Conservation (phyloP, 2,113 vertebrate genomes). For the Puffinus mauretanicus region DNA sequence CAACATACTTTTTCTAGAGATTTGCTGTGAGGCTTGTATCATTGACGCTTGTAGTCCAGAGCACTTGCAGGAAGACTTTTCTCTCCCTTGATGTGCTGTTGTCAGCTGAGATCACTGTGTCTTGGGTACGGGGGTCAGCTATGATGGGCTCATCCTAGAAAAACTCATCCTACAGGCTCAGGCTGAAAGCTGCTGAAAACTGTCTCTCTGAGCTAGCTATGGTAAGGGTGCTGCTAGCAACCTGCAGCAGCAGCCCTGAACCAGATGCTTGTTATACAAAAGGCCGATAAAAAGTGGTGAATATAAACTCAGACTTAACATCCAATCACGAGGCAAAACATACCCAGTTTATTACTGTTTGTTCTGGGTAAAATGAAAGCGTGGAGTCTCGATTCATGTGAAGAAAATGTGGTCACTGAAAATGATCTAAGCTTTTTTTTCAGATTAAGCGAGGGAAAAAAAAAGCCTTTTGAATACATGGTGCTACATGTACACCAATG, state of each 20-base stretch:
- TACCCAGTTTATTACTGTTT: neutral
- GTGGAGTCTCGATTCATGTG: neutral
- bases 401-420: neutral
- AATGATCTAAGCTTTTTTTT: neutral
- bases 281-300: neutral
- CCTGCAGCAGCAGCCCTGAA: neutral
- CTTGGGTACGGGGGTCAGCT: neutral
- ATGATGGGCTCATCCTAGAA: neutral
- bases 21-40: neutral
- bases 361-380: neutral
- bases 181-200: neutral
- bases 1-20: neutral
- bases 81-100: neutral
- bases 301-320: neutral
- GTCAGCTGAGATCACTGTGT: neutral
- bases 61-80: neutral
- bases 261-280: neutral
- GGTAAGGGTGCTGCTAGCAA: neutral
- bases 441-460: neutral
- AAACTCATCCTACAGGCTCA: neutral
- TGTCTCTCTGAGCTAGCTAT: neutral
- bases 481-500: neutral
- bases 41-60: neutral
- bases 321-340: neutral
- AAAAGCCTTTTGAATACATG: neutral